Evolutionary conservation across 2,888 invertebrate species (phyloP).

Genomic region (Lepas anatifera): DNA sequence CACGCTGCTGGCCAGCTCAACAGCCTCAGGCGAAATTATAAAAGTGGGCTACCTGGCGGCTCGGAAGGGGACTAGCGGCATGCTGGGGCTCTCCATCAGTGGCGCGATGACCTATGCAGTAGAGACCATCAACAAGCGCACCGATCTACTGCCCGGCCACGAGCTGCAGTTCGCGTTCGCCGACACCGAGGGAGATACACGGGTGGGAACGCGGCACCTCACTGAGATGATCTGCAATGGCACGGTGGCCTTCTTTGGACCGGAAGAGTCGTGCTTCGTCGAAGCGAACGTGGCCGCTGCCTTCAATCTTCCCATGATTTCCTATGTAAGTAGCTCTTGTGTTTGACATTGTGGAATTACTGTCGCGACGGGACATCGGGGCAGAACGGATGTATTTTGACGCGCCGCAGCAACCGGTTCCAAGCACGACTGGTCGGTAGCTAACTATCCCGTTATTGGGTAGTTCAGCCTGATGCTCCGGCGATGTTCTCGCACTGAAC

Average conservation of each 20-base stretch:
- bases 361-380: no score
- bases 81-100: conserved; percentile 66
- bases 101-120: conserved; percentile 84
- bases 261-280: conserved; percentile 86
- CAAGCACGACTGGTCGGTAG: no score
- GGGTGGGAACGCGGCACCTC: conserved; percentile 65
- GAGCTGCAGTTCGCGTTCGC: conserved; percentile 30
- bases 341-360: no score
- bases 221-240: conserved; percentile 84
- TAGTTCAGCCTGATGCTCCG: no score
- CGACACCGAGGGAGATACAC: conserved; percentile 58
- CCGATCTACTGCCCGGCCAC: conserved; percentile 30
- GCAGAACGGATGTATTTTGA: no score
- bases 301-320: conserved; percentile 90
- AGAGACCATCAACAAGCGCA: conserved; percentile 51
- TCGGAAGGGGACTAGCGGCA: conserved; percentile 59
- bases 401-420: no score
- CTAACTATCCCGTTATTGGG: no score
- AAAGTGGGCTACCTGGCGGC: conserved; percentile 79
- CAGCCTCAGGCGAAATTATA: conserved; percentile 39
- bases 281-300: conserved; percentile 90
- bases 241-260: conserved; percentile 86
- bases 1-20: no score
- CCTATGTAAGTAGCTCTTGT: conserved; percentile 90
- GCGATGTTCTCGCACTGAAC: no score